Percentiles rank a stretch among this genome's conserved stretches.
Conservation (phyloP, 2,888 invertebrate species). For the Calameuta filiformis region DNA sequence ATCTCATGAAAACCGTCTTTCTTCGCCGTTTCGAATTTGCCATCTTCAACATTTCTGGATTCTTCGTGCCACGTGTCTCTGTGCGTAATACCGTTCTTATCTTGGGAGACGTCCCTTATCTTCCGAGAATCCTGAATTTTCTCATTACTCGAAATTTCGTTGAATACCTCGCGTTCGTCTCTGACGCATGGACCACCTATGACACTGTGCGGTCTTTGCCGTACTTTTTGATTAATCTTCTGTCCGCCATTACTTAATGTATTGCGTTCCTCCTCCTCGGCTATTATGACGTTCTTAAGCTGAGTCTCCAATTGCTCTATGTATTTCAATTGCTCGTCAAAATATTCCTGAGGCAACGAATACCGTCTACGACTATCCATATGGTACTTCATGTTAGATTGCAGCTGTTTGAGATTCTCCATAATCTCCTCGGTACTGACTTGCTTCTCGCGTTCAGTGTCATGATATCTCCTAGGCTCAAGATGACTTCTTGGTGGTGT, state of each 20-base stretch:
- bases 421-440: slow-evolving; percentile 46
- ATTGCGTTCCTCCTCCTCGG: slow-evolving; percentile 50
- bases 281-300: slow-evolving; percentile 49
- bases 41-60: slow-evolving; percentile 33
- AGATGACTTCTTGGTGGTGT: slow-evolving; percentile 41
- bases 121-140: slow-evolving; percentile 1
- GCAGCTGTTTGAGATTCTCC: slow-evolving; percentile 50
- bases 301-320: slow-evolving; percentile 53
- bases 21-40: slow-evolving; percentile 35
- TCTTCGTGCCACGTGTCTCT: slow-evolving; percentile 47
- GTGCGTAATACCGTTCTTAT: background rate
- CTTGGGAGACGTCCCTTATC: slow-evolving; percentile 2
- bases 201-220: slow-evolving; percentile 20
- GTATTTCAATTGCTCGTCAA: slow-evolving; percentile 50
- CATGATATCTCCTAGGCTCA: slow-evolving; percentile 32
- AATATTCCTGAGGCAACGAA: slow-evolving; percentile 48
- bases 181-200: slow-evolving; percentile 9
- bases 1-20: slow-evolving; percentile 39
- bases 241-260: slow-evolving; percentile 8
- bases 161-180: background rate
- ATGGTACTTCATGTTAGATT: slow-evolving; percentile 33
- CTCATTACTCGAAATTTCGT: background rate
- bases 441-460: slow-evolving; percentile 41
- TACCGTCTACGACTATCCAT: slow-evolving; percentile 34
- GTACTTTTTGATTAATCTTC: background rate